A percentile compares a stretch with the other conserved stretches of the same genome.
These are phyloP conservation scores for Clarias gariepinus DNA, from an alignment of 2,113 vertebrate species.

Conservation along the genomic window DNA sequence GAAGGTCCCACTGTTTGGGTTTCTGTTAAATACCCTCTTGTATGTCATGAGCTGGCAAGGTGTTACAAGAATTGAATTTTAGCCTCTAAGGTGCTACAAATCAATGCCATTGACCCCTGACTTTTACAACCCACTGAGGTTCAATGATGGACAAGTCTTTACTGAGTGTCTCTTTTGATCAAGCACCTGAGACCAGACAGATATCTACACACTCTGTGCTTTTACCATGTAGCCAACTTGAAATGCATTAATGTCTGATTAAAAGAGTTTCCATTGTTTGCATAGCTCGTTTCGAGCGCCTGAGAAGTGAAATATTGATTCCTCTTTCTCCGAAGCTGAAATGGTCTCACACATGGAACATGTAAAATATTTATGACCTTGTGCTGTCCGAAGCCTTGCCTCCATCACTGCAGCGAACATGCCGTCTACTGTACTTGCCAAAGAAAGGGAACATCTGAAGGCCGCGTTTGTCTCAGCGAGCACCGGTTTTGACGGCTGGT, in stretches of 20 bases:
- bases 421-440: conserved; percentile 14
- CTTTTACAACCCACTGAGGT: conserved; percentile 56
- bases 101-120: conserved; percentile 57
- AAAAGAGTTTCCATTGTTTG: conserved; percentile 13
- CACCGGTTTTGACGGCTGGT: background rate
- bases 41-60: conserved; percentile 45
- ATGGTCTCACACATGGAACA: conserved; percentile 19
- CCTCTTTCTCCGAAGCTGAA: conserved; percentile 2
- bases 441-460: conserved; percentile 13
- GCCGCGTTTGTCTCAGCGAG: conserved; percentile 20
- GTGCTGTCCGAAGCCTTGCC: conserved; percentile 15
- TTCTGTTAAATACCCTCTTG: conserved; percentile 44
- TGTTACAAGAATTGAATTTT: conserved; percentile 55
- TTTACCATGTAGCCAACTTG: background rate
- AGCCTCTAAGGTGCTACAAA: conserved; percentile 51
- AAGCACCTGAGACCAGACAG: conserved; percentile 40
- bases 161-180: conserved; percentile 49
- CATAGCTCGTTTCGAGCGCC: background rate
- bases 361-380: conserved; percentile 31
- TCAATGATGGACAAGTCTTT: conserved; percentile 52
- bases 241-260: background rate
- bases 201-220: conserved; percentile 19
- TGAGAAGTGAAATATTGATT: conserved; percentile 21
- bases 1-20: conserved; percentile 31
- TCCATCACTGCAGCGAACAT: background rate